Evolutionary conservation across 2,888 invertebrate genomes (phyloP), one percentile per base, ranked within the genome.

Genomic region (Eupithecia dodoneata): DNA sequence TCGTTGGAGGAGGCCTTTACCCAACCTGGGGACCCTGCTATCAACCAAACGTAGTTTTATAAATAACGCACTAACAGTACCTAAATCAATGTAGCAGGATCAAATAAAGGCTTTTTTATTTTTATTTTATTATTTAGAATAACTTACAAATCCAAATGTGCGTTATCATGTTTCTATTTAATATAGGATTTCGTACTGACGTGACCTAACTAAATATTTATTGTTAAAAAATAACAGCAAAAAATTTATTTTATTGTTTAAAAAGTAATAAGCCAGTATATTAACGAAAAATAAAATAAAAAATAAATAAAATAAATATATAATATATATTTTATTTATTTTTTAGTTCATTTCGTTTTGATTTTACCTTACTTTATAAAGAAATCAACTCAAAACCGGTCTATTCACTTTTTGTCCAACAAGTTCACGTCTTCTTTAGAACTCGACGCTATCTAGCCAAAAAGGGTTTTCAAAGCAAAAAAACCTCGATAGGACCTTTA

Each of bases 401-500:
- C 63, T 30, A 18, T 63, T 63, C 30, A 63, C 30, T 18, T 63
- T 59, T 63, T 12, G 30, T 12, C 30, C 63, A 63, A 10, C 63
- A 63, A 63, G 10, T 30, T 63, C 59, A 3, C 59, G n/a, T 30
- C 10, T 1, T 12, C 63, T 63, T 30, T 30, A 63, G 30, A 63
- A 63, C 30, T 63, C 63, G 63, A 63, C 42, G 66, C 42, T 72
- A 71, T 71, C 71, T 52, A 15, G 12, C 55, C 63, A 55, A 72
- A 73, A 73, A 73, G 52, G 52, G 10, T 18, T 69, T 44, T 45
- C 45, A 73, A 74, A 77, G 69, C 55, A 76, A 67, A 66, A 79
- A 75, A 80, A 73, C 70, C 59, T 80, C 76, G 79, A 80, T 77
- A 66, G 83, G 82, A 89, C 81, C 91, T 92, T 90, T 79, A 76